Evolutionary conservation across 2,888 invertebrate genomes (phyloP), one percentile per base, ranked within the genome.

Genomic region (Tachina grossa): DNA sequence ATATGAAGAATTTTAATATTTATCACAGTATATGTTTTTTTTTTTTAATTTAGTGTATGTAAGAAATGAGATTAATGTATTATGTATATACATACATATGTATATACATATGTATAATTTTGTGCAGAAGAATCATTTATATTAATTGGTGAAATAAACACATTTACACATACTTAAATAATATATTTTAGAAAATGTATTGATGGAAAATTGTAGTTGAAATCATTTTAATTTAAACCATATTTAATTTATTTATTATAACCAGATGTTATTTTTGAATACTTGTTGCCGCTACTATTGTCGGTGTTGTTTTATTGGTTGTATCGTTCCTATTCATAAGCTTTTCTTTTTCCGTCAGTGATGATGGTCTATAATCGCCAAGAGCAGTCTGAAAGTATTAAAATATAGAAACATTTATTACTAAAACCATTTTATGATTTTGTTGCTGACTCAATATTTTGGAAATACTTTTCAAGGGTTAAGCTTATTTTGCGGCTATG

Each of bases 351-450:
- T 80, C 63, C 45, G 68, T 85, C 51, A 85, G 51, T 39, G 84
- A 66, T 9, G 88, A 81, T 11, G 89, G 89, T 80, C 88, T 88
- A 81, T 89, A 89, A 43, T 88, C 89, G 87, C 89, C 90, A 41
- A 87, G 87, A 63, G 88, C 85, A 83, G 87, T 80, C 92, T 92
- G 88, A 39, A 90, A 79, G 55, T 53, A 41, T 45, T 45, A 6
- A 14, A 89, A 78, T 41, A 80, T 83, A 78, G 45, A 57, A 86
- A 71, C 49, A 78, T 59, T 59, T 59, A 82, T 31, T 31, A 31
- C 31, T 31, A 31, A 31, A 31, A 31, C 31, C 2, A 31, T 31
- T 31, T 31, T 31, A 31, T 31, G 31, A 31, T 31, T 31, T 31
- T 31, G 31, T 31, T 31, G 31, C 31, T 6, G 6, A 6, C 31